These are phyloP conservation scores for Grallaria varia DNA, from an alignment of 2,113 vertebrate genomes.

Conservation along the genomic window DNA sequence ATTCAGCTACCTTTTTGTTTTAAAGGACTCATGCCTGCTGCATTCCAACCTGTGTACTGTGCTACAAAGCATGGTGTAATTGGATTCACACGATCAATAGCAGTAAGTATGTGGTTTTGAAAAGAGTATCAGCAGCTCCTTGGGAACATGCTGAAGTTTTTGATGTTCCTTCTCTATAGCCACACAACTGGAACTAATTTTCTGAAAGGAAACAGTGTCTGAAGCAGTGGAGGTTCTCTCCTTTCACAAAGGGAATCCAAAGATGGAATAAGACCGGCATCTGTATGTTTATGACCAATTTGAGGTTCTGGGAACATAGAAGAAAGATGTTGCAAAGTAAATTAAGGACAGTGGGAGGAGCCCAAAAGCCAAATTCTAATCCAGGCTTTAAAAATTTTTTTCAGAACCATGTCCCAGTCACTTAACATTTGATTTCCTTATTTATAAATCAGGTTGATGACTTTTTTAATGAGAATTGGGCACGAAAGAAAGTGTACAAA, in stretches of 20 bases:
- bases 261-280: not conserved
- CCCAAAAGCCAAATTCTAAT: not conserved
- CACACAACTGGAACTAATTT: not conserved
- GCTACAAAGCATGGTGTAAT: slow-evolving; percentile 95
- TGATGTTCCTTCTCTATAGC: not conserved
- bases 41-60: slow-evolving; percentile 93
- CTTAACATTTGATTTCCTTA: not conserved
- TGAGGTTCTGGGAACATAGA: not conserved
- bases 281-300: not conserved
- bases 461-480: not conserved
- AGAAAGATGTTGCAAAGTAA: not conserved
- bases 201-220: not conserved
- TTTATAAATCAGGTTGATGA: not conserved
- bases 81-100: slow-evolving; percentile 92
- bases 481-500: not conserved
- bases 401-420: not conserved
- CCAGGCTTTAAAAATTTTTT: not conserved
- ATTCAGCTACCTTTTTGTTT: slow-evolving; percentile 45
- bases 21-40: slow-evolving; percentile 89
- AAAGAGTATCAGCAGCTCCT: not conserved
- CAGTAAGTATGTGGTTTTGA: slow-evolving; percentile 78
- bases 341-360: not conserved
- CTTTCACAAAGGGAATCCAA: not conserved
- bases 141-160: not conserved
- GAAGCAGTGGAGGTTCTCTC: not conserved